Evolutionary conservation across 2,888 invertebrate genomes (phyloP).

Genomic region (Suillia variegata): DNA sequence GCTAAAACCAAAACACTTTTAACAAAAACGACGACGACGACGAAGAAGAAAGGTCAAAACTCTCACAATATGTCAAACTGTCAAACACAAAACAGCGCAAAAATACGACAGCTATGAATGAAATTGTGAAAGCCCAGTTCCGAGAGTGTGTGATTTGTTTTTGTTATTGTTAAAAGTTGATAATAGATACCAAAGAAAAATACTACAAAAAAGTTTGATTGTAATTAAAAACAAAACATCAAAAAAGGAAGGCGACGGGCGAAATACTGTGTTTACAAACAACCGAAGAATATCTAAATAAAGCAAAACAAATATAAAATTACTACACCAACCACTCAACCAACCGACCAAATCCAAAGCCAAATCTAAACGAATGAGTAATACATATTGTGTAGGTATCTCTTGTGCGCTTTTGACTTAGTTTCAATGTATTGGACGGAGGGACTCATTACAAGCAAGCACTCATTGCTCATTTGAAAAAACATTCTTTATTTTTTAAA

Average conservation of each 20-base stretch:
- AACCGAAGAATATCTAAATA: background rate
- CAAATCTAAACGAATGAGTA: background rate
- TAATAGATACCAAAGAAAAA: background rate
- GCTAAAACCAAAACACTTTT: no score
- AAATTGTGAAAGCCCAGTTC: conserved; percentile 45
- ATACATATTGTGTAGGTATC: background rate
- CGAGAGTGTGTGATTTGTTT: background rate
- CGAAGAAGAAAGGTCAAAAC: background rate
- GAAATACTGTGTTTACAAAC: conserved; percentile 19
- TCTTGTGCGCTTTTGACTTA: no score
- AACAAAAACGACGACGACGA: no score
- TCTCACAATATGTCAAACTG: background rate
- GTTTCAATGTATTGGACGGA: no score
- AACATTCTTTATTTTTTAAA: no score
- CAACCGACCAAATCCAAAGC: no score
- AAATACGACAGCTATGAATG: conserved; percentile 30
- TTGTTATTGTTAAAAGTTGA: background rate
- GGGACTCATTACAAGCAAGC: no score
- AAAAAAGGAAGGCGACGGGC: background rate
- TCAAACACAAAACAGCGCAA: background rate
- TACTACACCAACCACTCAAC: no score
- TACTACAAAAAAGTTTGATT: background rate
- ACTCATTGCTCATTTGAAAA: no score
- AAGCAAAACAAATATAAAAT: conserved; percentile 1
- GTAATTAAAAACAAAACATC: background rate